These are phyloP conservation scores for Camponotus fellah DNA, from an alignment of 2,888 invertebrate species.

Conservation along the genomic window DNA sequence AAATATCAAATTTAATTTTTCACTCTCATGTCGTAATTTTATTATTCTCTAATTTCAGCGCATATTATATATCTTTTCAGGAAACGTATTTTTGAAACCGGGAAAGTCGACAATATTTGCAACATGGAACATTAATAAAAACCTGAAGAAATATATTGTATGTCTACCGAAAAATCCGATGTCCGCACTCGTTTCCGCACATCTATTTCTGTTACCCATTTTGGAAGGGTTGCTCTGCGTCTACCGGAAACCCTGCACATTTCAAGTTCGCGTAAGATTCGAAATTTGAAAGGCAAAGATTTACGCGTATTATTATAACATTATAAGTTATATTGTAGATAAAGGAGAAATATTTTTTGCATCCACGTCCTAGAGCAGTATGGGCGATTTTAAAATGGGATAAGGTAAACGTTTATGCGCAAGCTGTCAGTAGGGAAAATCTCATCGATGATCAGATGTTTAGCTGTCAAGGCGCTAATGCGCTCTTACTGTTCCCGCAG, in stretches of 20 bases:
- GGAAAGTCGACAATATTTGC: conserved; percentile 26
- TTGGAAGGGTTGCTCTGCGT: not conserved
- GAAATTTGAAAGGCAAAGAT: no score
- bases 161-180: not conserved
- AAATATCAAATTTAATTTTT: not conserved
- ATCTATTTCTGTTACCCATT: not conserved
- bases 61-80: not conserved
- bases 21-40: no score
- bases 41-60: not conserved
- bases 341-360: not conserved
- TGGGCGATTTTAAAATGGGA: conserved; percentile 9
- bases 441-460: not conserved
- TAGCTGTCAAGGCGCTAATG: not conserved
- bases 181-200: not conserved
- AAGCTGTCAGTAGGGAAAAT: not conserved
- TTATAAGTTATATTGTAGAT: not conserved
- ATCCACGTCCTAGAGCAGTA: not conserved
- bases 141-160: not conserved
- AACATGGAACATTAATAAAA: not conserved
- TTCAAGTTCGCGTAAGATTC: not conserved
- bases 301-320: not conserved
- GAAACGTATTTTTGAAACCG: not conserved
- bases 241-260: accelerated
- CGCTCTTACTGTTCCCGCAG: not conserved
- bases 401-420: accelerated